A percentile compares a stretch with the other conserved stretches of the same genome.
phyloP scores from a whole-genome alignment of 2,888 invertebrate genomes.

The Chrysodeixis includens region DNA sequence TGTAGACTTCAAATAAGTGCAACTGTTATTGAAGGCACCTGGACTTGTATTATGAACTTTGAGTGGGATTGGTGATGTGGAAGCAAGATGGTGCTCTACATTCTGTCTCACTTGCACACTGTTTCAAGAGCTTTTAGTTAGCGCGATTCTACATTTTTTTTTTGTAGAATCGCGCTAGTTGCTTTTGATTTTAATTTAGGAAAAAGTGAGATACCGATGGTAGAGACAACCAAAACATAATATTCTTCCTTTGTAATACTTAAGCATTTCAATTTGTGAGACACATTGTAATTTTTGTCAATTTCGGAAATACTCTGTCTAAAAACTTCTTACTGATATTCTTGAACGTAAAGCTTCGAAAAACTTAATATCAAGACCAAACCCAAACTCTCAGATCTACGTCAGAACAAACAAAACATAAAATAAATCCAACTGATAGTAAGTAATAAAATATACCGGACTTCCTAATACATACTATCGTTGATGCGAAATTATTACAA shows the following conservation, averaged over 20 bases:
- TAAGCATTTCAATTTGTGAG: no score
- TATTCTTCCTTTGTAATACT: no score
- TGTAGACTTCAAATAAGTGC: slow-evolving; percentile 34
- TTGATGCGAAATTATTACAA: slow-evolving; percentile 12
- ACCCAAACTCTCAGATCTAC: background rate
- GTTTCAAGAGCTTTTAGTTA: no score
- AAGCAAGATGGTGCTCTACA: background rate
- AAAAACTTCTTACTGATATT: no score
- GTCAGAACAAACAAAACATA: background rate
- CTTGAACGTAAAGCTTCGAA: no score
- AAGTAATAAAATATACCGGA: slow-evolving; percentile 1
- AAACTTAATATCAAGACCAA: background rate
- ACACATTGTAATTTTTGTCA: no score
- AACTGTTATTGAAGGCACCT: slow-evolving; percentile 25
- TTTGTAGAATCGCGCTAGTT: no score
- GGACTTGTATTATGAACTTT: background rate
- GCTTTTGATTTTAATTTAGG: no score
- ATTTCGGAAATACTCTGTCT: no score
- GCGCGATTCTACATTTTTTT: no score
- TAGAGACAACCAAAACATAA: no score
- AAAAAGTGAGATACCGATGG: no score
- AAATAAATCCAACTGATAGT: background rate
- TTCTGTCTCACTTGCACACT: background rate
- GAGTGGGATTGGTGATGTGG: background rate
- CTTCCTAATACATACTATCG: background rate